phyloP scores from a whole-genome alignment of 2,888 invertebrate species.

The Andrena flavipes region DNA sequence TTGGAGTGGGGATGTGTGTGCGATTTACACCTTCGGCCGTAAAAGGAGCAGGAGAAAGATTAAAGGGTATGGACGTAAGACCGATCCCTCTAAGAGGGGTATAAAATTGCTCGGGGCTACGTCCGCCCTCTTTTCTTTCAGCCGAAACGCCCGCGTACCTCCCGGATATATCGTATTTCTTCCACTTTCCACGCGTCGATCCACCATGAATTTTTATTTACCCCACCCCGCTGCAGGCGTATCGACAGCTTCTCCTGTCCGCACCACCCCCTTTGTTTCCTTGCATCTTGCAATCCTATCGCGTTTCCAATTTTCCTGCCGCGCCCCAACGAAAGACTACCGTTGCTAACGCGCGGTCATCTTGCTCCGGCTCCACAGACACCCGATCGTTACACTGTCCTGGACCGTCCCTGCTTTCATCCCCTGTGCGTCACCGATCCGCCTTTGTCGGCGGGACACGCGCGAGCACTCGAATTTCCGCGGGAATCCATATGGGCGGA shows the following conservation, averaged over 20 bases:
- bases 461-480: constrained; percentile 21
- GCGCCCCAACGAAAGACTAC: constrained; percentile 7
- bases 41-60: constrained; percentile 10
- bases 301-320: constrained; percentile 34
- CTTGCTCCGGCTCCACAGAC: background rate
- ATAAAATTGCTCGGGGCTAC: constrained; percentile 15
- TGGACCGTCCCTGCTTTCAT: background rate
- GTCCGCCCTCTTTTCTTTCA: background rate
- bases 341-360: background rate
- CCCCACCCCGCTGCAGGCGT: background rate
- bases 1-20: background rate
- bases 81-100: constrained; percentile 17
- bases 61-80: constrained; percentile 25
- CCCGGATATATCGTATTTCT: constrained; percentile 39
- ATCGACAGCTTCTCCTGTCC: constrained; percentile 7
- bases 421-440: background rate
- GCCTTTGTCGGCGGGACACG: constrained; percentile 10
- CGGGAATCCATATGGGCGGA: constrained; percentile 13
- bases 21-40: constrained; percentile 30
- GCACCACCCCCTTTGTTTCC: constrained; percentile 15
- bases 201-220: constrained; percentile 44
- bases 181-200: constrained; percentile 26
- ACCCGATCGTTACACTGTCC: background rate
- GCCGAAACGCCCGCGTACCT: background rate
- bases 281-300: constrained; percentile 8